These are phyloP conservation scores for Ispidina picta DNA, from an alignment of 2,797 vertebrate genomes.

Conservation along the genomic window DNA sequence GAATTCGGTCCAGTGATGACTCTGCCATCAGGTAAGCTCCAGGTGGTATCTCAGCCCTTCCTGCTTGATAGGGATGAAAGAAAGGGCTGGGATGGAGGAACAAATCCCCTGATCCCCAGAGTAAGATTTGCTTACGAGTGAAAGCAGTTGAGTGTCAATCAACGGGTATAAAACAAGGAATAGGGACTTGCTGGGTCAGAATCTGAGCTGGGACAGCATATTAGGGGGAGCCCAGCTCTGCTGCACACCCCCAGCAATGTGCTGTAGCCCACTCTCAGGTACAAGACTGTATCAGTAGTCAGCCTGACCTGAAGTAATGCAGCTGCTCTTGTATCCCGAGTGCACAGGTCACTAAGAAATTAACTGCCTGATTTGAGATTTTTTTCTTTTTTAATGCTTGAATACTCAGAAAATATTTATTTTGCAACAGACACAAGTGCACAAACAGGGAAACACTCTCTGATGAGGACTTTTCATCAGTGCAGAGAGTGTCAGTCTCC, in stretches of 20 bases:
- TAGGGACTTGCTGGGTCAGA: background rate
- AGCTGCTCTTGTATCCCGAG: background rate
- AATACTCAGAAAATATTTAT: background rate
- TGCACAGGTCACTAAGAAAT: background rate
- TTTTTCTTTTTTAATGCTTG: background rate
- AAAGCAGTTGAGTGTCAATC: background rate
- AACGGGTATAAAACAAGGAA: background rate
- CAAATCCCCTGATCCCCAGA: background rate
- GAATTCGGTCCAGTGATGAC: slow-evolving; percentile 92
- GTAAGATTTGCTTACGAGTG: background rate
- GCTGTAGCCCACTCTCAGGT: background rate
- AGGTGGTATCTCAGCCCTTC: background rate
- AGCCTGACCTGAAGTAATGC: background rate
- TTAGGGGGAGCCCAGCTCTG: background rate
- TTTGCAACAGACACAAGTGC: background rate
- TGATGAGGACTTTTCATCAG: background rate
- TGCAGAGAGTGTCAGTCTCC: background rate
- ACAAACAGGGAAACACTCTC: background rate
- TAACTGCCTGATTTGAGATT: background rate
- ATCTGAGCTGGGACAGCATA: background rate
- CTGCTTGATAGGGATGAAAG: background rate
- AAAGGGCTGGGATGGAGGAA: background rate
- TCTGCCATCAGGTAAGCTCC: slow-evolving; percentile 88
- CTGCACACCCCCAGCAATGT: background rate
- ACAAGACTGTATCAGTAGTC: background rate